Evolutionary conservation across 35 echinoderm and acorn worm genomes (phyloP).

Genomic region (Diadema setosum): DNA sequence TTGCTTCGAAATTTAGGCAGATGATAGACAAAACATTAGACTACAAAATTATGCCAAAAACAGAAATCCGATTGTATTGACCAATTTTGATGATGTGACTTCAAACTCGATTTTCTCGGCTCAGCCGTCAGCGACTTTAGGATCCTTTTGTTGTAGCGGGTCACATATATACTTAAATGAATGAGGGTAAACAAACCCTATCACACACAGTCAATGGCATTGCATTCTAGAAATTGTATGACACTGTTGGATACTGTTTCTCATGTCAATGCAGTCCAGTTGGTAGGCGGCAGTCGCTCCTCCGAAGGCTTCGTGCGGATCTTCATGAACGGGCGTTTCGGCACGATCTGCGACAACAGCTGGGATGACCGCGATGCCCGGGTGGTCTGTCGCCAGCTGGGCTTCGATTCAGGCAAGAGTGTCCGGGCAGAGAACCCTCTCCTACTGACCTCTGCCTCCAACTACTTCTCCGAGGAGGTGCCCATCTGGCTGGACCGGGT

Average conservation of each 20-base stretch:
- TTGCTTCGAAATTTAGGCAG: too few relatives aligned
- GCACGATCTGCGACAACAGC: constrained; percentile 35
- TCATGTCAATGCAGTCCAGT: not conserved
- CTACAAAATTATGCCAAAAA: too few relatives aligned
- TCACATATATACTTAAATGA: not conserved
- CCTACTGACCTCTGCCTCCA: not conserved
- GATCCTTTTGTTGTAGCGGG: not conserved
- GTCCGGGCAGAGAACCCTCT: not conserved
- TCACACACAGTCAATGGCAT: not conserved
- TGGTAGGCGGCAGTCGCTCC: not conserved
- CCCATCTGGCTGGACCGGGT: constrained; percentile 70
- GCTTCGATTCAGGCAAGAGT: not conserved
- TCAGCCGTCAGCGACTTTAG: not conserved
- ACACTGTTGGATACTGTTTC: not conserved
- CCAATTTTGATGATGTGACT: not conserved
- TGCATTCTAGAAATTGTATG: not conserved
- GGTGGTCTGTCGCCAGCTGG: constrained; percentile 26
- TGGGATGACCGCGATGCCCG: constrained; percentile 27
- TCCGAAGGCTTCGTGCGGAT: constrained; percentile 21
- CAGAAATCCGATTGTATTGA: too few relatives aligned
- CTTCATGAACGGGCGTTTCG: constrained; percentile 26
- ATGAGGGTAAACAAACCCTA: not conserved
- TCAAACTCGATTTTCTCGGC: not conserved
- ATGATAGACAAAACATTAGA: too few relatives aligned
- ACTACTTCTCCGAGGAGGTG: not conserved